These are phyloP conservation scores for Cisticola juncidis DNA, from an alignment of 2,113 vertebrate genomes.

Conservation along the genomic window DNA sequence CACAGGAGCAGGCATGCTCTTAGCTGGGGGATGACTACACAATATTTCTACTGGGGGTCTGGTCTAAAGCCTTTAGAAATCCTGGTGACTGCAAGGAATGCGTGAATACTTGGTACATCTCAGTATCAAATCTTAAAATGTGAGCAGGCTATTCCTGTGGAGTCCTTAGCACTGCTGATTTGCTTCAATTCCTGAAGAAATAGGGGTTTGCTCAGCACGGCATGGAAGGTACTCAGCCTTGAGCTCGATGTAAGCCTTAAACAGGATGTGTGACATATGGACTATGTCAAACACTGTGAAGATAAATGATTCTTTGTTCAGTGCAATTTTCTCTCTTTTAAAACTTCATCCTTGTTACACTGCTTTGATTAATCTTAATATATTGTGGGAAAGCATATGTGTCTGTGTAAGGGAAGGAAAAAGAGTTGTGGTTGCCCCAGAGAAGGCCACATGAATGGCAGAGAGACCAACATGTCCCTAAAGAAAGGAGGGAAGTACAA, in stretches of 20 bases:
- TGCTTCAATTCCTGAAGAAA: not conserved
- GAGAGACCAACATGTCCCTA: not conserved
- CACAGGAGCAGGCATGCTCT: not conserved
- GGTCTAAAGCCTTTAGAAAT: not conserved
- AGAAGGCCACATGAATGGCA: not conserved
- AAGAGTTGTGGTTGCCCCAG: not conserved
- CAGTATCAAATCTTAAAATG: not conserved
- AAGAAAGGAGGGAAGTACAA: not conserved
- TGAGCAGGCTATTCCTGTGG: not conserved
- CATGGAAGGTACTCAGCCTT: not conserved
- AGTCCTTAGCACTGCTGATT: not conserved
- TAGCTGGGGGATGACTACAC: not conserved
- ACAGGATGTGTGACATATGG: conserved; percentile 28
- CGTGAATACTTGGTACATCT: not conserved
- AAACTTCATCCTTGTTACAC: conserved; percentile 14
- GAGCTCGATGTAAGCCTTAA: not conserved
- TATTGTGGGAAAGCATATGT: not conserved
- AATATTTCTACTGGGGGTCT: not conserved
- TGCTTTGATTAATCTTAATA: conserved; percentile 25
- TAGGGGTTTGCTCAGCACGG: not conserved
- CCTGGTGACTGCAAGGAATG: rapidly evolving
- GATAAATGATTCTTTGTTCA: conserved; percentile 26
- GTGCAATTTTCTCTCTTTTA: conserved; percentile 18
- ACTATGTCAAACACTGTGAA: conserved; percentile 33
- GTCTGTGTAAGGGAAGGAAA: not conserved